phyloP scores from a whole-genome alignment of 2,797 vertebrate genomes.

The Poeciliopsis gracilis region DNA sequence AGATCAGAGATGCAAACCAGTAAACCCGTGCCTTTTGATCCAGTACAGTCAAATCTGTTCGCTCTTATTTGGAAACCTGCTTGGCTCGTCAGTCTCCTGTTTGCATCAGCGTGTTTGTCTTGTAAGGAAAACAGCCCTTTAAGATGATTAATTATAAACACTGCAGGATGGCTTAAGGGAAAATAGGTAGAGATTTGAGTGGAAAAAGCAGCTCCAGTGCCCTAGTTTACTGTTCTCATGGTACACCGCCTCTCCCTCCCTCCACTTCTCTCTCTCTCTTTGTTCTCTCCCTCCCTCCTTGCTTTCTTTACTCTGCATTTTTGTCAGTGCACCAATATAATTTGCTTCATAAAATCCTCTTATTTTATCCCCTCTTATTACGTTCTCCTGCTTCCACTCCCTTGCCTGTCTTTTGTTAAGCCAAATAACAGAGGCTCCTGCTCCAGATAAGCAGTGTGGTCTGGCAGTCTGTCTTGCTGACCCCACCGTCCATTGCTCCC shows the following conservation, averaged over 20 bases:
- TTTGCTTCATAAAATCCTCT: slow-evolving; percentile 29
- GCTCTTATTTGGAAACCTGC: slow-evolving; percentile 45
- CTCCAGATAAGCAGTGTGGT: slow-evolving; percentile 58
- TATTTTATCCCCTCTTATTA: slow-evolving; percentile 2
- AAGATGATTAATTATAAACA: slow-evolving; percentile 59
- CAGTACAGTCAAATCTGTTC: slow-evolving; percentile 50
- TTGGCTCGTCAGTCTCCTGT: slow-evolving; percentile 50
- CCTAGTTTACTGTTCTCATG: slow-evolving; percentile 67
- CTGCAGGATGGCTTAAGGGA: slow-evolving; percentile 50
- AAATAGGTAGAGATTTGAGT: slow-evolving; percentile 9
- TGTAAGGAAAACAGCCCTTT: slow-evolving; percentile 32
- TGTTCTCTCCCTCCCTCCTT: slow-evolving; percentile 44
- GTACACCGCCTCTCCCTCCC: slow-evolving; percentile 37
- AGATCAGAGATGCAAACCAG: slow-evolving; percentile 13
- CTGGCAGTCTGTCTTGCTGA: slow-evolving; percentile 45
- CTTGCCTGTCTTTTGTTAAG: slow-evolving; percentile 22
- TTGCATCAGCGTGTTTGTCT: slow-evolving; percentile 31
- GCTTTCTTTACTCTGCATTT: slow-evolving; percentile 33
- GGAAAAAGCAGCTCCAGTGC: slow-evolving; percentile 58
- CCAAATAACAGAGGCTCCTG: slow-evolving; percentile 44
- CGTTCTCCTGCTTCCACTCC: slow-evolving; percentile 24
- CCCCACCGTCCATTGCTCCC: slow-evolving; percentile 40
- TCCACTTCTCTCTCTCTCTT: slow-evolving; percentile 37
- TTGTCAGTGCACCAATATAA: slow-evolving; percentile 16
- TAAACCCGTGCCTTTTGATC: slow-evolving; percentile 40